Evolutionary conservation across 2,888 invertebrate species (phyloP), one percentile per base, ranked within the genome.

Genomic region (Cetonia aurata): DNA sequence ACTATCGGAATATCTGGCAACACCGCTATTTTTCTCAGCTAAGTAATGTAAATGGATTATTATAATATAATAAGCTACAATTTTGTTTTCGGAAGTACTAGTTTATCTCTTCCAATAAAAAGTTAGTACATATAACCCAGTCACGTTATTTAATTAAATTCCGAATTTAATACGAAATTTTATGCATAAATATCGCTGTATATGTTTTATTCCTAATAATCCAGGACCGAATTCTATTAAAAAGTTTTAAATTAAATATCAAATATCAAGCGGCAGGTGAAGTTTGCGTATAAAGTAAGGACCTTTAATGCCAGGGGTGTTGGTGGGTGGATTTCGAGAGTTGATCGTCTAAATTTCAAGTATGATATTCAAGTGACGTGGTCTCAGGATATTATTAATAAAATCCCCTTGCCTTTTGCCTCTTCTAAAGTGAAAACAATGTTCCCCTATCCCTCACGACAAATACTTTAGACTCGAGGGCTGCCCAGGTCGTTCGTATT

Each of bases 231-330:
- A 41, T 57, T 42, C 41, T 57, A 57, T 57, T 57, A 57, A 57
- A 57, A 57, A 57, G 57, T 57, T 57, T 57, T 13, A 55, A 33
- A 13, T n/a, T 37, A 10, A 31, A 53, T 53, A 53, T 25, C 53
- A 53, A 53, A 19, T 2, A 31, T 25, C 37, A 3, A 37, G 37
- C 12, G 55, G 33, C n/a, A 8, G 55, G 55, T 55, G 33, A 55
- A 55, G n/a, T 53, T 31, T 31, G 13, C 3, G 13, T 55, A 13
- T 55, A 55, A 55, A 55, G 33, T 55, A 33, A 55, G 31, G 13
- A 17, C 42, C 17, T 41, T 37, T 57, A 57, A 57, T 57, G 37
- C n/a, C 37, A 10, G 41, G 17, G 41, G 41, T 9, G 12, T 13
- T 13, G 12, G n/a, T 33, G n/a, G n/a, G n/a, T 4, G 4, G 1